Evolutionary conservation across 2,113 vertebrate species (phyloP), one percentile per base, ranked within the genome.

Genomic region (Menura novaehollandiae): DNA sequence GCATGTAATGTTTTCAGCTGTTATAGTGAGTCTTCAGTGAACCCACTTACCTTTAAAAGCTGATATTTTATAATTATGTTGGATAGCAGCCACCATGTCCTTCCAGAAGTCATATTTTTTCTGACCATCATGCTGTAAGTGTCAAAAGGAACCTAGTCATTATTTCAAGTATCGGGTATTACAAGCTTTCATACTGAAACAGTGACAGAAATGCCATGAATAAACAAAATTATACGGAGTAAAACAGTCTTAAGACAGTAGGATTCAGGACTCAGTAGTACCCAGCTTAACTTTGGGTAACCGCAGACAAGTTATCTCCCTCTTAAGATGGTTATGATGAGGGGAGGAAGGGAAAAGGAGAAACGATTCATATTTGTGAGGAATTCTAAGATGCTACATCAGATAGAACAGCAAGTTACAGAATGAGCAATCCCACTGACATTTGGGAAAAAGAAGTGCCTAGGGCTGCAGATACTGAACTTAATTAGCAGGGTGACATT

Each of bases 11-110:
- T 90, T 89, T 91, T 67, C 76, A 82, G n/a, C 12, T 62, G 33
- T 26, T 33, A 47, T 0, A 64, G 6, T 51, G 82, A 76, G 23
- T n/a, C 76, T 91, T 62, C 43, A 84, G 46, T 22, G 30, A 91
- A 72, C 3, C 14, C 20, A 96, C 98, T 95, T 98, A 99, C 99
- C 99, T 98, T 99, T 99, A 97, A 99, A 99, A 89, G 99, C 99
- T 93, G 99, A 97, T 73, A 98, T 99, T 98, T 99, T 99, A 97
- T 99, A 99, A 97, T 99, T 99, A 97, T 99, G 98, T 93, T 99
- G 99, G 81, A 99, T 98, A 94, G 98, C 98, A 96, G 99, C 98
- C 74, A 99, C 93, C 97, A 99, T 98, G 97, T 99, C 99, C 97
- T 99, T 99, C 99, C 99, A 99, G 97, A 99, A 99, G 96, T 99